Evolutionary conservation across 2,888 invertebrate genomes (phyloP), one percentile per base, ranked within the genome.

Genomic region (Eilema sororculum): DNA sequence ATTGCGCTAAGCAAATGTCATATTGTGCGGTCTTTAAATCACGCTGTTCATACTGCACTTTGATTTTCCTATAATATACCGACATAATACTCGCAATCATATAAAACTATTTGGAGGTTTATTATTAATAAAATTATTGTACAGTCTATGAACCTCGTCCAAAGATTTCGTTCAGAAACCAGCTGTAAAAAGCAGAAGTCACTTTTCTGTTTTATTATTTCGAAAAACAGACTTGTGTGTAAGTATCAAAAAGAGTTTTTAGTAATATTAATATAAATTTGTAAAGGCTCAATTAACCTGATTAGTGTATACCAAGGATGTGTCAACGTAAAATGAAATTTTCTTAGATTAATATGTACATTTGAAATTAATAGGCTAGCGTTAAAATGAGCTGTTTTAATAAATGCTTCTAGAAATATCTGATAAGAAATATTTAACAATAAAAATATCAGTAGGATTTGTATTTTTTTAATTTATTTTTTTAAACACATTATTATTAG

Each of bases 381-480:
- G 68, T 67, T 80, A 82, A 64, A 66, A 59, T 64, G 33, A 41
- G 71, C 72, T 72, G 70, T 80, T 71, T 64, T 67, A 69, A 24
- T 73, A 73, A 71, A 65, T 69, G 72, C 80, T 76, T 82, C 62
- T 80, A 82, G 76, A 69, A 66, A 72, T 69, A 60, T 73, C 68
- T 72, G 59, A 62, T 74, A 78, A 58, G 66, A 72, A 60, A 69
- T 78, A 72, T 73, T 72, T 73, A 74, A 71, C 58, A 68, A 69
- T 76, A 68, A 69, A n/a, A 61, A 72, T 69, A 76, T 77, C 72
- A 69, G 57, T 79, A 81, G 72, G 73, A 74, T 80, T 81, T 80
- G 71, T 84, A 82, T 76, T 82, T 86, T 67, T 88, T 83, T 84
- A 78, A 83, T 84, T 85, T 86, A 79, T 82, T 86, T 80, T 81